Percentiles rank a stretch among this genome's conserved stretches.
These are phyloP conservation scores for Setophaga coronata DNA, from an alignment of 2,113 vertebrate species.

Conservation along the genomic window DNA sequence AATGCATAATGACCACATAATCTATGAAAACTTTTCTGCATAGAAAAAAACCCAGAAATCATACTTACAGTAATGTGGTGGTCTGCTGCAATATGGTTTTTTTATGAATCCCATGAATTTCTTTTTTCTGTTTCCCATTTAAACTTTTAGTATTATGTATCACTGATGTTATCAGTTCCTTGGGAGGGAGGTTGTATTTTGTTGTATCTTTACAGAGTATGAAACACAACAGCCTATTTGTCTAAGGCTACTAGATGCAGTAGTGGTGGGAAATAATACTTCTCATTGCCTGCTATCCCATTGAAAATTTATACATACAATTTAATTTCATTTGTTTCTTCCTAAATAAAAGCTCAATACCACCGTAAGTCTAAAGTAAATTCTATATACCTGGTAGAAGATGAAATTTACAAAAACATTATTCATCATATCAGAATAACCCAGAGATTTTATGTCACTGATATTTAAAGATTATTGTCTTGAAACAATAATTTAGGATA, in stretches of 20 bases:
- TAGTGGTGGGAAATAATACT: not conserved
- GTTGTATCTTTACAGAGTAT: not conserved
- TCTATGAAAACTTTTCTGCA: not conserved
- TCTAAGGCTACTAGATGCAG: not conserved
- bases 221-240: not conserved
- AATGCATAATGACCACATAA: not conserved
- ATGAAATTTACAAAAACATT: conserved; percentile 28
- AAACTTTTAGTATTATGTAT: not conserved
- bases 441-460: conserved; percentile 24
- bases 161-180: not conserved
- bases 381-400: not conserved
- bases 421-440: conserved; percentile 13
- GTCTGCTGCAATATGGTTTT: not conserved
- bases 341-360: not conserved
- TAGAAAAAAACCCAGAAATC: not conserved
- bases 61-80: not conserved
- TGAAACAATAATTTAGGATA: conserved; percentile 33
- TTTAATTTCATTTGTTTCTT: not conserved
- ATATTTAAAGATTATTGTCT: conserved; percentile 64
- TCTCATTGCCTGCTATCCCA: not conserved
- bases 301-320: not conserved
- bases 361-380: not conserved
- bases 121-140: not conserved
- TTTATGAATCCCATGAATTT: not conserved
- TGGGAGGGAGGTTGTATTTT: not conserved